Base-by-base conservation (phyloP, 2,113 vertebrate species). In the Campylomormyrus numenius region DNA sequence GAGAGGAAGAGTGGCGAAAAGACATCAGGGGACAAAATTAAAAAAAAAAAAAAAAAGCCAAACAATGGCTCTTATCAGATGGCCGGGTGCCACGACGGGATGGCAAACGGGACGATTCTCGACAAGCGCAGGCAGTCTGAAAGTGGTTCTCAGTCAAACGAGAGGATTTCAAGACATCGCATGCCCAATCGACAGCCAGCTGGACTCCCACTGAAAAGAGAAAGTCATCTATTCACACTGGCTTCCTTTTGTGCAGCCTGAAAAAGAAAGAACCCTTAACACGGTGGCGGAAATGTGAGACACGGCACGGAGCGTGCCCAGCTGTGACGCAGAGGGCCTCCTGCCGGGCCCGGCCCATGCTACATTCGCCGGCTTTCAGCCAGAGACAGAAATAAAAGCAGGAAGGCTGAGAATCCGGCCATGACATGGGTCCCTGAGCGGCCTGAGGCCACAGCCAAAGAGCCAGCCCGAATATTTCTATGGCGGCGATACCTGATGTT, bases 161-260 rank as follows among this genome's bases (percentile, higher is more conserved):
- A 85, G 80, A 10, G 45, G 39, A 45, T 27, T 48, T 48, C 83
- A 85, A 48, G 83, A 85, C 83, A 48, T 46, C 8, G 45, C 83
- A 48, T 46, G 42, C 45, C 21, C 39, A 85, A 85, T 85, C 83
- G 7, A 46, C 21, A 42, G 83, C 83, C 83, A 85, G 83, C 83
- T 85, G 45, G 83, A 85, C 39, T 85, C 45, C 83, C 83, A 85
- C 45, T 85, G 83, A 85, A 48, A 46, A 42, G 42, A 85, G 83
- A 85, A 46, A 85, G 83, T 46, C 45, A 48, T n/a, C 42, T 48
- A 85, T 85, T 85, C 83, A 48, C 83, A 11, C 21, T 24, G 83
- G 83, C 83, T 39, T 21, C 83, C 83, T 85, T 85, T 85, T 85
- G 83, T 85, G 83, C 39, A 48, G 46, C 19, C 83, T 45, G 2